Conservation (phyloP, 2,113 vertebrate genomes). For the Ahaetulla prasina region DNA sequence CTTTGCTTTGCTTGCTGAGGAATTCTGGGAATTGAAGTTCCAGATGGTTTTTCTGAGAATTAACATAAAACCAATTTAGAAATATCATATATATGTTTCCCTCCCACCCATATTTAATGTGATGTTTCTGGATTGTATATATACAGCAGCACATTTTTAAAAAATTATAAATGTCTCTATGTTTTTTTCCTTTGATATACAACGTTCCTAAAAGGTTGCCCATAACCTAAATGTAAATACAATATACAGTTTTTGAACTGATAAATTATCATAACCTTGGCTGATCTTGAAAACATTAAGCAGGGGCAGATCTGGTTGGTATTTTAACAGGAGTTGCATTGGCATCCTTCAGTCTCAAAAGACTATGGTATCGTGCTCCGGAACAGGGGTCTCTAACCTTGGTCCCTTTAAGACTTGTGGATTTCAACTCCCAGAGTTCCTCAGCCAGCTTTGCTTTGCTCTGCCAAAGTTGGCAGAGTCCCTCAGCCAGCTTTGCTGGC, state of each 20-base stretch:
- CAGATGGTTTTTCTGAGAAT: background rate
- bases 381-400: no score
- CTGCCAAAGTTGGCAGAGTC: no score
- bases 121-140: background rate
- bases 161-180: background rate
- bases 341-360: no score
- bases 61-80: background rate
- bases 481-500: no score
- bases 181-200: background rate
- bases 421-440: no score
- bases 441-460: no score
- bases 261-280: background rate
- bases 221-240: background rate
- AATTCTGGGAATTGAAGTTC: no score
- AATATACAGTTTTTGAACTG: background rate
- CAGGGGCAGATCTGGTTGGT: background rate
- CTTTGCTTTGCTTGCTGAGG: no score
- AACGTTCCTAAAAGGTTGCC: background rate
- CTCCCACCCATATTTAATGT: background rate
- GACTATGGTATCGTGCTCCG: no score
- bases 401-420: no score
- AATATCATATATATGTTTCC: background rate
- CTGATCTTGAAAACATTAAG: background rate
- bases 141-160: background rate
- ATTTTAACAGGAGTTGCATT: background rate